Conservation (phyloP, 2,113 vertebrate genomes). For the Aspiorhynchus laticeps region DNA sequence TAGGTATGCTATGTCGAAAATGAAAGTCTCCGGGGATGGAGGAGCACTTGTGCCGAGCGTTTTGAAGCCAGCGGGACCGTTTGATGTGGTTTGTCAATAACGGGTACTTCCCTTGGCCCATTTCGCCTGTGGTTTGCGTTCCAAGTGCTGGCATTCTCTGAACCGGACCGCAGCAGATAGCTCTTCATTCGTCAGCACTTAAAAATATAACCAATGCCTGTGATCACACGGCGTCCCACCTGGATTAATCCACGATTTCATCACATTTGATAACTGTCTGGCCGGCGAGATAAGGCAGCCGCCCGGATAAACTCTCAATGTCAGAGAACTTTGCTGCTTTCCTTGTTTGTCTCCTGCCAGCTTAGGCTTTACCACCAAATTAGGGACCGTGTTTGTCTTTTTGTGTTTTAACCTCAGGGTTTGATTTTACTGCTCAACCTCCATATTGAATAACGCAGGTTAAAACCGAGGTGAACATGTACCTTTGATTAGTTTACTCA, state of each 20-base stretch:
- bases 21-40: constrained; percentile 11
- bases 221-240: constrained; percentile 27
- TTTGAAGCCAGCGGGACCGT: constrained; percentile 60
- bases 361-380: constrained; percentile 47
- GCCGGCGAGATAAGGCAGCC: constrained; percentile 32
- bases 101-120: constrained; percentile 61
- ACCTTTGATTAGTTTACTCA: constrained; percentile 62
- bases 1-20: neutral
- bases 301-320: constrained; percentile 52
- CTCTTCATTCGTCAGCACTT: constrained; percentile 36
- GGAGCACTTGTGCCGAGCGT: neutral
- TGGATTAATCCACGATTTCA: constrained; percentile 51
- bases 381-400: constrained; percentile 53
- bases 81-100: constrained; percentile 65
- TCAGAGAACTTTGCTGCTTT: constrained; percentile 12
- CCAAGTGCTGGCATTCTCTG: constrained; percentile 61
- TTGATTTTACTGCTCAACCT: constrained; percentile 3
- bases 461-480: constrained; percentile 35
- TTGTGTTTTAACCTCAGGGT: constrained; percentile 38
- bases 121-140: constrained; percentile 53
- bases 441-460: constrained; percentile 4
- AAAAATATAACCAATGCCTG: constrained; percentile 48
- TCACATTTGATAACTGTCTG: constrained; percentile 48
- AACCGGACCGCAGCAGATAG: constrained; percentile 52
- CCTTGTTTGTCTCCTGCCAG: constrained; percentile 13